Base-by-base conservation (phyloP, 2,888 invertebrate genomes). In the Torymus texanus region DNA sequence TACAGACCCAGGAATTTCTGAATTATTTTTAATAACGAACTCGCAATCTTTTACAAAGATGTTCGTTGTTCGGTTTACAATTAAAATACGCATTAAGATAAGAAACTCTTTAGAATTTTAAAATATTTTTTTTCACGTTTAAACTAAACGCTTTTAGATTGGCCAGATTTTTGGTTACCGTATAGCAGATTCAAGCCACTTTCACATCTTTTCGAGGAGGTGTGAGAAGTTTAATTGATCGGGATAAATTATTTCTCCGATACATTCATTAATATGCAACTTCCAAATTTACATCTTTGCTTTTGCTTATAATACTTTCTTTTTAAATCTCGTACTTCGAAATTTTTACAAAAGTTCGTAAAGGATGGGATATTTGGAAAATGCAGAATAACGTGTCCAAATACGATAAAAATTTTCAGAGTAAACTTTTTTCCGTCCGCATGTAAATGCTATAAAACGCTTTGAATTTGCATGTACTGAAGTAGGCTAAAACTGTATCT, bases 201-300 rank as follows among this genome's bases (percentile, higher is more conserved):
- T 74, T 74, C 41, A 56, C 65, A 74, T 65, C 50, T 65, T 66
- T 58, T 14, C 12, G 24, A 41, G n/a, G n/a, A 74, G 50, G 14
- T 56, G 29, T 41, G n/a, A 73, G 18, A 62, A 51, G 4, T 29
- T 24, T 29, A 41, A 41, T 8, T 8, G 41, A 41, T 41, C 41
- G 41, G 41, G 8, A 41, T 41, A 41, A 8, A 41, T 41, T 41
- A 41, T 41, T 8, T 8, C 8, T 8, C 41, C 41, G 41, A 41
- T 41, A 1, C 41, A 41, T 41, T 41, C 41, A 41, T 41, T 41
- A 41, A 41, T 41, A 8, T 41, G 41, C 41, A 41, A 41, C 1
- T 41, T 41, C 41, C 41, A 41, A 41, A 41, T 41, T 8, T 1
- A 41, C 41, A 41, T 41, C 41, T 8, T 41, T 41, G 41, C 41